Conservation (phyloP, 37 sponge, comb jelly and placozoan species). For the Theonella swinhoei region DNA sequence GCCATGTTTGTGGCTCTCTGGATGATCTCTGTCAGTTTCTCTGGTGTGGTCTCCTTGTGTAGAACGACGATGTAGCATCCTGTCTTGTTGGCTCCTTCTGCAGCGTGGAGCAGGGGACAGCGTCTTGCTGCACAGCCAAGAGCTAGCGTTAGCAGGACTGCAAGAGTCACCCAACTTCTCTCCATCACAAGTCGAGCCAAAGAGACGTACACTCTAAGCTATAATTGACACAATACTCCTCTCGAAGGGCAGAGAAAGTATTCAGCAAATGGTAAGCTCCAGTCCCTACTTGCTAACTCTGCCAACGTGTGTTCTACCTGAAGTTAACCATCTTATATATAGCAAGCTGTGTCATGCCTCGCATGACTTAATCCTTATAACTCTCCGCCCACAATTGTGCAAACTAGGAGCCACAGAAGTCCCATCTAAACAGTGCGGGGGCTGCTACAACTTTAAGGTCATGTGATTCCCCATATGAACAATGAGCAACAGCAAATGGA, state of each 20-base stretch:
- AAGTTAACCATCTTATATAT: no score
- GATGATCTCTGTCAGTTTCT: conserved; percentile 1
- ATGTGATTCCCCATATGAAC: no score
- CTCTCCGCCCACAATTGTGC: no score
- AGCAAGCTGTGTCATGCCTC: no score
- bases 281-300: no score
- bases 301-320: no score
- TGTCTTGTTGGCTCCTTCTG: conserved; percentile 34
- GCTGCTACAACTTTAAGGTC: no score
- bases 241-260: background rate
- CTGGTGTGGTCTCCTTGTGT: conserved; percentile 13
- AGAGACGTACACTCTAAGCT: background rate
- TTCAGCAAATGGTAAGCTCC: no score
- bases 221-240: background rate
- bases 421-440: no score
- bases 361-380: no score
- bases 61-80: conserved; percentile 59
- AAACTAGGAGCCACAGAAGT: no score
- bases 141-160: background rate
- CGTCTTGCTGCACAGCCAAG: background rate
- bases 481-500: no score
- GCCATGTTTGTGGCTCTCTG: background rate
- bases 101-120: conserved; percentile 43
- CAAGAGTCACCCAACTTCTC: background rate
- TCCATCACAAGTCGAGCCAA: background rate